These are phyloP conservation scores for Agrotis exclamationis DNA, from an alignment of 2,888 invertebrate genomes.

Conservation along the genomic window DNA sequence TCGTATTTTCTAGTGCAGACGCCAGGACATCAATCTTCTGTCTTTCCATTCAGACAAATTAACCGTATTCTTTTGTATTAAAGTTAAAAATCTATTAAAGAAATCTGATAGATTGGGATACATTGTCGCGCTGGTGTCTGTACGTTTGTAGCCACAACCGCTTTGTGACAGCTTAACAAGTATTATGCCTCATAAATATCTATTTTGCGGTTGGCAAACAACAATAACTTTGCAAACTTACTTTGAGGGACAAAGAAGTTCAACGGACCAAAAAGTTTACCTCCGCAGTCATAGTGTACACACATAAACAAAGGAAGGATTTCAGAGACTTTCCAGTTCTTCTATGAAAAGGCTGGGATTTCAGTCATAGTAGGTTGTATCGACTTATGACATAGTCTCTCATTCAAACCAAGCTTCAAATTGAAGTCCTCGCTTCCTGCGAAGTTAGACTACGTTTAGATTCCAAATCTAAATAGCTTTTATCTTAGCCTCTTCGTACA, in stretches of 20 bases:
- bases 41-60: too few relatives aligned
- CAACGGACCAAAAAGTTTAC: constrained; percentile 15
- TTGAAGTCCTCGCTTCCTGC: neutral
- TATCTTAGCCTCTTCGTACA: too few relatives aligned
- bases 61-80: too few relatives aligned
- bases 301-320: constrained; percentile 10
- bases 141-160: too few relatives aligned
- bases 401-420: neutral
- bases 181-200: neutral
- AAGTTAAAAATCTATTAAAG: too few relatives aligned
- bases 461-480: too few relatives aligned
- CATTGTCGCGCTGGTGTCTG: too few relatives aligned
- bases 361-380: neutral
- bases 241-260: constrained; percentile 12
- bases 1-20: too few relatives aligned
- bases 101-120: too few relatives aligned
- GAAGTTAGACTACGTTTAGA: neutral
- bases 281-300: neutral
- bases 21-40: too few relatives aligned
- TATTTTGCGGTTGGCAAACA: constrained; percentile 3
- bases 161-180: too few relatives aligned
- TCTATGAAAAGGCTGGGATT: neutral
- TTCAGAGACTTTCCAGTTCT: constrained; percentile 9
- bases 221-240: constrained; percentile 27
- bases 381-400: neutral